phyloP scores from a whole-genome alignment of 2,888 invertebrate genomes.

The Odiellus spinosus region DNA sequence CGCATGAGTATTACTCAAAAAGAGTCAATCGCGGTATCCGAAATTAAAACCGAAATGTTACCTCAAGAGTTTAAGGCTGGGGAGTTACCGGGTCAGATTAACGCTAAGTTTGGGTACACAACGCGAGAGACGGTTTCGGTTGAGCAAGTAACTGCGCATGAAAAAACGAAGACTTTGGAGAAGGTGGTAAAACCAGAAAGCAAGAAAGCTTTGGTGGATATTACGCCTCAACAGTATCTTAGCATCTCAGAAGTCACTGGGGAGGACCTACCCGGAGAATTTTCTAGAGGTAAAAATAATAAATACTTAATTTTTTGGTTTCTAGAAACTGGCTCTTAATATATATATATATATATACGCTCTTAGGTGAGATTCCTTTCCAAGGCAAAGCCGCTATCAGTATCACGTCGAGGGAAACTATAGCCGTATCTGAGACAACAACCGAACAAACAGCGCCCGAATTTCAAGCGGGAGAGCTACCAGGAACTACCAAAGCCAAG shows the following conservation, averaged over 20 bases:
- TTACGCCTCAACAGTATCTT: slow-evolving; percentile 1
- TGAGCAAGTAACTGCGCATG: slow-evolving; percentile 20
- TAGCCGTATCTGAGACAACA: background rate
- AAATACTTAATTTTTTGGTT: slow-evolving; percentile 1
- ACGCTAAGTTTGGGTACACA: slow-evolving; percentile 12
- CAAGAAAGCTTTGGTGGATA: background rate
- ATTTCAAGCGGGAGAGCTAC: slow-evolving; percentile 20
- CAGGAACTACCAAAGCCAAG: slow-evolving; percentile 34
- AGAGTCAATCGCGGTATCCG: slow-evolving; percentile 18
- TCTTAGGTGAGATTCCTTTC: slow-evolving; percentile 7
- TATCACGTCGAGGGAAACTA: slow-evolving; percentile 5
- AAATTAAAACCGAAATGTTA: slow-evolving; percentile 14
- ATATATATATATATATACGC: slow-evolving; percentile 5
- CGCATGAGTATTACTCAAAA: slow-evolving; percentile 35
- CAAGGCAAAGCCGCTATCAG: slow-evolving; percentile 6
- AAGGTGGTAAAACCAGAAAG: background rate
- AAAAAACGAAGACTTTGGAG: slow-evolving; percentile 20
- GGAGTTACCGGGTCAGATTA: slow-evolving; percentile 9
- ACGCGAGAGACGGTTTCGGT: slow-evolving; percentile 6
- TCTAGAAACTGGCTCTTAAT: slow-evolving; percentile 5
- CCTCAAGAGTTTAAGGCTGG: slow-evolving; percentile 8
- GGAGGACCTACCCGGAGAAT: slow-evolving; percentile 5
- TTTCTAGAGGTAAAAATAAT: background rate
- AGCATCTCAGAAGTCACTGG: slow-evolving; percentile 5
- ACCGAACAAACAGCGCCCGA: slow-evolving; percentile 5